Conservation (phyloP, 2,113 vertebrate genomes). For the Clarias batrachus region DNA sequence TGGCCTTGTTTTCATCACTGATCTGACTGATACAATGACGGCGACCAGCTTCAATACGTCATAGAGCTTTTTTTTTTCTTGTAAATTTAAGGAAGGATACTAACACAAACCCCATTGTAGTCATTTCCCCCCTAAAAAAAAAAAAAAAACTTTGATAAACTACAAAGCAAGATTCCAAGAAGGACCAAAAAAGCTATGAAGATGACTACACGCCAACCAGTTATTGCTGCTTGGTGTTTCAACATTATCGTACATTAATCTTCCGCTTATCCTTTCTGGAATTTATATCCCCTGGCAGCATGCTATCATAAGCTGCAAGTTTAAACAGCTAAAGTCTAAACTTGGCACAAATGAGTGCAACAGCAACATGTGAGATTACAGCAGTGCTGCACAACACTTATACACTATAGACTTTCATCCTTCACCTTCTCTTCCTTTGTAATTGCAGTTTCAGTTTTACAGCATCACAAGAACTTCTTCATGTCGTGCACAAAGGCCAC, state of each 20-base stretch:
- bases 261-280: not conserved
- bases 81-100: not conserved
- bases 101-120: not conserved
- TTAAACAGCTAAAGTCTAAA: not conserved
- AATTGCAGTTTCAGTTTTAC: constrained; percentile 18
- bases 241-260: not conserved
- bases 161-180: constrained; percentile 2
- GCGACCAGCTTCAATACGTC: constrained; percentile 23
- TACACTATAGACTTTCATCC: constrained; percentile 10
- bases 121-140: not conserved
- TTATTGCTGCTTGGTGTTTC: not conserved
- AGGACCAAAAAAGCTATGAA: not conserved
- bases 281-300: not conserved
- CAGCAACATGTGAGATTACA: not conserved
- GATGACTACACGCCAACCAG: not conserved
- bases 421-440: constrained; percentile 4
- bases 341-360: not conserved
- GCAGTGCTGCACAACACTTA: not conserved
- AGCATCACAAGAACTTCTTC: constrained; percentile 30
- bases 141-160: not conserved
- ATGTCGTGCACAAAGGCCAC: constrained; percentile 30
- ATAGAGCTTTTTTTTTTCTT: not conserved
- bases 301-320: not conserved
- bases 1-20: constrained; percentile 41
- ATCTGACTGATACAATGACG: constrained; percentile 57